Evolutionary conservation across 1,140 invertebrate genomes (phyloP).

Genomic region (Bombus consobrinus): DNA sequence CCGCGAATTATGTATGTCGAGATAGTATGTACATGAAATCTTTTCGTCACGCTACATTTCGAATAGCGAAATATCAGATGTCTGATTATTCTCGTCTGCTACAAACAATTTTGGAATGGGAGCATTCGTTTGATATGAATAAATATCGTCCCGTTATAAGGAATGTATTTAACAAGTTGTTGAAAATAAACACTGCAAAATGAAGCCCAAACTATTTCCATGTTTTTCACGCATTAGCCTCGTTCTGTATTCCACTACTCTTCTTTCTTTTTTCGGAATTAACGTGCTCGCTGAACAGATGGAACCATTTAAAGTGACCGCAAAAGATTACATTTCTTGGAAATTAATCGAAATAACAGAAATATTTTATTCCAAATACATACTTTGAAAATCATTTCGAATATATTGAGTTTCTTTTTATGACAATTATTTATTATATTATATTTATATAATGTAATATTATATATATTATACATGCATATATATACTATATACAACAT

Average conservation of each 20-base stretch:
- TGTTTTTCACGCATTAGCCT: neutral
- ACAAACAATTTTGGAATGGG: neutral
- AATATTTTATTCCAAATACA: neutral
- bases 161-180: neutral
- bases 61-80: too few species aligned
- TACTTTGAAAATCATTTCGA: neutral
- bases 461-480: too few species aligned
- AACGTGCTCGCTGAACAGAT: neutral
- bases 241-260: neutral
- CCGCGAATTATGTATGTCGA: neutral
- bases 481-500: too few species aligned
- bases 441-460: too few species aligned
- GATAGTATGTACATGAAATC: neutral
- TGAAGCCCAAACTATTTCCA: neutral
- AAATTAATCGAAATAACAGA: neutral
- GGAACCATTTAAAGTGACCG: neutral
- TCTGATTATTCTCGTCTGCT: neutral
- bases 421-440: neutral
- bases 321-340: neutral
- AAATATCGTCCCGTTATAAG: neutral
- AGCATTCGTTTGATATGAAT: neutral
- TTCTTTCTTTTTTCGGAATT: neutral
- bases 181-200: neutral
- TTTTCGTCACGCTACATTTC: neutral
- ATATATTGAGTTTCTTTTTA: neutral